phyloP scores from a whole-genome alignment of 2,797 vertebrate species.

The Okamejei kenojei region DNA sequence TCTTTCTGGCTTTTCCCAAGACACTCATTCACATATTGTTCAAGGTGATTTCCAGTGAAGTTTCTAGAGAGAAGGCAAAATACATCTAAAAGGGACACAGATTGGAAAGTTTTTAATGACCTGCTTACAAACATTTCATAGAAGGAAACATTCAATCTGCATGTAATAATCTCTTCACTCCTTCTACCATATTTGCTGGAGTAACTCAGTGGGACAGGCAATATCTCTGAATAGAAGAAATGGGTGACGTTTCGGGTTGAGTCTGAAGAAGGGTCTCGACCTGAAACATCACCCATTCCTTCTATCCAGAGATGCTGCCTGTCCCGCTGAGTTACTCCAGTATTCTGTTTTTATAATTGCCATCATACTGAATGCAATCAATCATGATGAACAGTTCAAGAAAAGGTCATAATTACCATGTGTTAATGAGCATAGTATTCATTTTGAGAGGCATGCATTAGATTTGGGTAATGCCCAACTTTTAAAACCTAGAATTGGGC shows the following conservation, averaged over 20 bases:
- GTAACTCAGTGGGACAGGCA: too few species aligned
- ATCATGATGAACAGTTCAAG: not conserved
- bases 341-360: not conserved
- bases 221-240: too few species aligned
- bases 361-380: not conserved
- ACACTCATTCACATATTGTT: not conserved
- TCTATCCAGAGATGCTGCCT: too few species aligned
- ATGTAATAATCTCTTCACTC: not conserved
- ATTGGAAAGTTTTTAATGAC: not conserved
- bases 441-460: not conserved
- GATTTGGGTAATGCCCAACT: not conserved
- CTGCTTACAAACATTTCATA: not conserved
- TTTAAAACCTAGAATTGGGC: not conserved
- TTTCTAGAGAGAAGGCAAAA: not conserved
- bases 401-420: not conserved
- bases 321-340: too few species aligned
- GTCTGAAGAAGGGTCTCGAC: too few species aligned
- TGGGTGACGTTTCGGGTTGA: too few species aligned
- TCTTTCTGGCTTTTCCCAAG: not conserved
- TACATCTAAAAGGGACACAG: not conserved
- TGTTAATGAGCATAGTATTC: not conserved
- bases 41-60: not conserved
- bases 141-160: not conserved
- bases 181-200: not conserved
- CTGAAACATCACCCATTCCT: too few species aligned